Evolutionary conservation across 2,113 vertebrate genomes (phyloP).

Genomic region (Xenus cinereus): DNA sequence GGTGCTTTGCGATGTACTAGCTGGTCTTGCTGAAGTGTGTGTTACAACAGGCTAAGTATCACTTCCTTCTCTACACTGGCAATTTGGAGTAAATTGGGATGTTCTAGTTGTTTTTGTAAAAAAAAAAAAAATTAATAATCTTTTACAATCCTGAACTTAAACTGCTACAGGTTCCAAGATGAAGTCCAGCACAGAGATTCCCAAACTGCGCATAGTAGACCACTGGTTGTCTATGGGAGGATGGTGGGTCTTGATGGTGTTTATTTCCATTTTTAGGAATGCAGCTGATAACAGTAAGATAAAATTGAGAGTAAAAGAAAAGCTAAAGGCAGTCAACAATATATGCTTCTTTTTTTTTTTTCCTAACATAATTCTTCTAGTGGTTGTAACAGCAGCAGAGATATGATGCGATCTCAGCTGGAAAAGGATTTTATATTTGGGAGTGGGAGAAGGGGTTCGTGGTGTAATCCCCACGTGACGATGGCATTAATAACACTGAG

Average conservation of each 20-base stretch:
- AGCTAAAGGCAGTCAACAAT: neutral
- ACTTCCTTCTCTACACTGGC: neutral
- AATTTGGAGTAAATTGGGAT: neutral
- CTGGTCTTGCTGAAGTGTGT: constrained; percentile 21
- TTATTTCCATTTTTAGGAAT: neutral
- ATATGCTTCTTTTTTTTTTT: neutral
- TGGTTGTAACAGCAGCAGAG: neutral
- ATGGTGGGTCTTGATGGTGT: neutral
- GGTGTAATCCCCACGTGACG: fast-evolving
- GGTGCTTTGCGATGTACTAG: constrained; percentile 26
- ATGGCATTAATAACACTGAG: neutral
- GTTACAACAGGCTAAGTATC: constrained; percentile 20
- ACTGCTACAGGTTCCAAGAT: neutral
- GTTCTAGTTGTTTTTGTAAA: neutral
- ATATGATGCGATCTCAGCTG: neutral
- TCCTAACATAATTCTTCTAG: neutral
- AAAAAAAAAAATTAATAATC: neutral
- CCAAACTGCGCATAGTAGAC: neutral
- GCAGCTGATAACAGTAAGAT: neutral
- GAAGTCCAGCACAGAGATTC: neutral
- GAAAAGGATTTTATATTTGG: neutral
- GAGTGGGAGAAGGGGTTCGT: neutral
- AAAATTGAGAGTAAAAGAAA: neutral
- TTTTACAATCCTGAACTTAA: neutral
- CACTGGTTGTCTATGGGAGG: neutral